A percentile compares a stretch with the other conserved stretches of the same genome.
phyloP scores from a whole-genome alignment of 2,113 vertebrate species.

The Chamaea fasciata region DNA sequence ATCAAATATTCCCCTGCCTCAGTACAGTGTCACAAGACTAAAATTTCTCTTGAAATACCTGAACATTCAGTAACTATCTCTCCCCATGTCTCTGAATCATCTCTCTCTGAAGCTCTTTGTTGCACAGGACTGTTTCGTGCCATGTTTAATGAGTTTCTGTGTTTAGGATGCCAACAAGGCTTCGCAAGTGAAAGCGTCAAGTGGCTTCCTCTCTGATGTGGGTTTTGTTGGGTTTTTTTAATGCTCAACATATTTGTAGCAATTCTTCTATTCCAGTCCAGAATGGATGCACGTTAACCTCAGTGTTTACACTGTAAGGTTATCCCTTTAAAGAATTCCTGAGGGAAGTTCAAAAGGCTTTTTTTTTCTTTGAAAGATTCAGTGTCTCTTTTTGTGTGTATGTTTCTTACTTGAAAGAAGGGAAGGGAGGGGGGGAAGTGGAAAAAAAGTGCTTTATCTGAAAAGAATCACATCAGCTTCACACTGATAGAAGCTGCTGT shows the following conservation, averaged over 20 bases:
- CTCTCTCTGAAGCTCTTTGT: neutral
- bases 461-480: conserved; percentile 77
- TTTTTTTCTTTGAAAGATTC: conserved; percentile 70
- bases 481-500: conserved; percentile 76
- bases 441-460: conserved; percentile 76
- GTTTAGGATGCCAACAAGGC: conserved; percentile 12
- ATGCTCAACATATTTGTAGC: conserved; percentile 9
- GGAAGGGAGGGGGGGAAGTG: conserved; percentile 37
- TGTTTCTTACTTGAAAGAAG: conserved; percentile 74
- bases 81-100: neutral
- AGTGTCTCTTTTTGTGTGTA: conserved; percentile 65
- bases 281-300: conserved; percentile 57
- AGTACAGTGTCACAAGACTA: neutral
- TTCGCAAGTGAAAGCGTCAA: neutral
- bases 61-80: neutral
- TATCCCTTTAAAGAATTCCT: conserved; percentile 78
- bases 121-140: conserved; percentile 6
- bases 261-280: conserved; percentile 31
- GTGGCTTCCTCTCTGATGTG: neutral
- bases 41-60: conserved; percentile 7
- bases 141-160: conserved; percentile 41
- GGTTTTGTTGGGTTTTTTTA: neutral
- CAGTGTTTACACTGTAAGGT: conserved; percentile 75
- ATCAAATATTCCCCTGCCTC: neutral
- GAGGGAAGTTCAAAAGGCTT: conserved; percentile 73